Conservation (phyloP, 2,113 vertebrate species). For the Heptranchias perlo region DNA sequence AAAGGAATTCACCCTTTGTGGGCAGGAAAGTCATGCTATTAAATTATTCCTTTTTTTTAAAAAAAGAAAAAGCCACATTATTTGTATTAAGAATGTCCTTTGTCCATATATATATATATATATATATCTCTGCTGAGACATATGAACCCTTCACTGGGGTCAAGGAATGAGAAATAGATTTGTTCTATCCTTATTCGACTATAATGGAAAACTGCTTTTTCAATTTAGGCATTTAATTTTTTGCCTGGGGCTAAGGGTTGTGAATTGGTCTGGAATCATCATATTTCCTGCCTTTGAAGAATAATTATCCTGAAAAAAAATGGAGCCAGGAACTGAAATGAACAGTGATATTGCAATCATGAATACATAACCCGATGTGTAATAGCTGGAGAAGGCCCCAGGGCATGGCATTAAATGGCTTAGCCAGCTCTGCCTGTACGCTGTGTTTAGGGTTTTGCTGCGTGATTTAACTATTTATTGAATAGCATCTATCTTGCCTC, state of each 20-base stretch:
- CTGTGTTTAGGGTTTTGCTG: neutral
- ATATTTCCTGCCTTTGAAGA: slow-evolving; percentile 62
- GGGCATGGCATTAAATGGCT: slow-evolving; percentile 72
- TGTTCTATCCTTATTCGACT: slow-evolving; percentile 61
- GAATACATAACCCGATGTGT: slow-evolving; percentile 90
- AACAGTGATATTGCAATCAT: slow-evolving; percentile 66
- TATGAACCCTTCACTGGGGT: neutral
- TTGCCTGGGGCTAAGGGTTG: slow-evolving; percentile 64
- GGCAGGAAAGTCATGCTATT: neutral
- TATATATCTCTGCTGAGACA: neutral
- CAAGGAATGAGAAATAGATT: slow-evolving; percentile 50
- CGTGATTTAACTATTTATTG: slow-evolving; percentile 34
- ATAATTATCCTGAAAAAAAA: slow-evolving; percentile 73
- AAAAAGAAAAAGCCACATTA: neutral
- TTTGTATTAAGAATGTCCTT: neutral
- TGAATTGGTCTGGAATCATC: slow-evolving; percentile 75
- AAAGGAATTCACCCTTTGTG: neutral
- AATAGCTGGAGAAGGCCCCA: slow-evolving; percentile 74
- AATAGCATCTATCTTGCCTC: neutral
- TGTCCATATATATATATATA: too few relatives aligned
- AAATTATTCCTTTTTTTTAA: neutral
- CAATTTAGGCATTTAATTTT: slow-evolving; percentile 67
- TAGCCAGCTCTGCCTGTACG: slow-evolving; percentile 61
- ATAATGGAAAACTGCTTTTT: slow-evolving; percentile 67
- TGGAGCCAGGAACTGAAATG: slow-evolving; percentile 83